phyloP scores from a whole-genome alignment of 1,140 invertebrate species.

The Diabrotica virgifera region DNA sequence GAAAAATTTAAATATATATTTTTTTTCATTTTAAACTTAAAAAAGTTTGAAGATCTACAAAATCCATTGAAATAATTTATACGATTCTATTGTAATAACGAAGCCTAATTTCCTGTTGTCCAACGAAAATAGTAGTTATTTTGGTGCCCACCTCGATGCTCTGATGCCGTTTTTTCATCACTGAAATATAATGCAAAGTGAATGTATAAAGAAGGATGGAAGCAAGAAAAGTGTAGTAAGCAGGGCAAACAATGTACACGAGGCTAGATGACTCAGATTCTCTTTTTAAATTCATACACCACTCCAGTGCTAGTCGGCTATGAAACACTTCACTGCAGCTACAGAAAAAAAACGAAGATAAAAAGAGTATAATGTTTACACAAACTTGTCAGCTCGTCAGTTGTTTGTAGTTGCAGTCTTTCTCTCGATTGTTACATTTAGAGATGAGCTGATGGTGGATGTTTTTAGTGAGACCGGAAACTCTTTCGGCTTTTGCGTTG shows the following conservation, averaged over 20 bases:
- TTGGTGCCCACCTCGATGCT: no score
- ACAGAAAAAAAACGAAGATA: background rate
- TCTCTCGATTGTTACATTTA: background rate
- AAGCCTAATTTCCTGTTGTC: no score
- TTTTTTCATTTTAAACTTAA: no score
- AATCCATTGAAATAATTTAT: no score
- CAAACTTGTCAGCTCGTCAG: constrained; percentile 1
- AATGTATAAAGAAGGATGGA: background rate
- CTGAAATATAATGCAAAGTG: background rate
- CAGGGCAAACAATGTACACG: background rate
- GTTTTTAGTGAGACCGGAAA: no score
- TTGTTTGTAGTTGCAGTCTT: background rate
- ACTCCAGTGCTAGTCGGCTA: background rate
- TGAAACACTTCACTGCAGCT: background rate
- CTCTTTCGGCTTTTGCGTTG: no score
- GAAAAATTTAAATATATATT: no score
- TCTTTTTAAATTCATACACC: background rate
- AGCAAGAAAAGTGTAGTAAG: background rate
- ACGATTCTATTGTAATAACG: no score
- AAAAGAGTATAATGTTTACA: background rate
- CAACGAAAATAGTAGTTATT: no score
- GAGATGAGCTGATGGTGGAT: no score
- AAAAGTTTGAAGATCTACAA: no score
- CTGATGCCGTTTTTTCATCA: background rate
- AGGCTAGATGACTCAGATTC: background rate